Base-by-base conservation (phyloP, 2,888 invertebrate species). In the Leptinotarsa rubiginosa region DNA sequence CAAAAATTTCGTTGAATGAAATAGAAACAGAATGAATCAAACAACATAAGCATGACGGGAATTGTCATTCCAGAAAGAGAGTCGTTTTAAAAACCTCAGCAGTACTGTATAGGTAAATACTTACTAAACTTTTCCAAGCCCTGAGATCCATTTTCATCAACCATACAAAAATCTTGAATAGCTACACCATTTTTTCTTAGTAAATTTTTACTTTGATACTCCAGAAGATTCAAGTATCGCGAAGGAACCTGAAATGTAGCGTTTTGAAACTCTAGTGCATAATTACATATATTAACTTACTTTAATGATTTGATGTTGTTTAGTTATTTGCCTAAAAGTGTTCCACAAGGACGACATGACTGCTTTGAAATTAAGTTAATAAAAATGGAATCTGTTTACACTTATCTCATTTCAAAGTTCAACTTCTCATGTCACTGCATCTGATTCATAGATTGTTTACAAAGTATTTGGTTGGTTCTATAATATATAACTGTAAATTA, bases 201-300 rank as follows among this genome's bases (percentile, higher is more conserved):
- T 50, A 99, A 89, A 85, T 96, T 93, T 89, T 99, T 99, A 86
- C 98, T 98, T 87, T 99, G 99, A 87, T 96, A 99, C 88, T 99
- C 99, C 85, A 99, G 92, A 52, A 99, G 90, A 89, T 99, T 99
- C 71, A 99, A 90, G 85, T 92, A 90, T 80, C 98, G 91, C 18
- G 47, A 47, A 47, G 69, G 56, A 22, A 85, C 82, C 86, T 87
- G 41, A 64, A 72, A 50, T 12, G 65, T 7, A 47, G 47, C 54
- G 62, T 22, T 52, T 47, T 66, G 4, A 47, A 66, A 47, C 12
- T 18, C n/a, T 47, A 31, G 12, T 3, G 7, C 12, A 25, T 15
- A 50, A 69, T 70, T 15, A 54, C 41, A 41, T 41, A 41, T 41
- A 41, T 75, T 54, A 77, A 72, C 76, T 52, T 80, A 84, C 84